These are phyloP conservation scores for Rotaria sp. DNA, from an alignment of 2,888 invertebrate genomes.

Conservation along the genomic window DNA sequence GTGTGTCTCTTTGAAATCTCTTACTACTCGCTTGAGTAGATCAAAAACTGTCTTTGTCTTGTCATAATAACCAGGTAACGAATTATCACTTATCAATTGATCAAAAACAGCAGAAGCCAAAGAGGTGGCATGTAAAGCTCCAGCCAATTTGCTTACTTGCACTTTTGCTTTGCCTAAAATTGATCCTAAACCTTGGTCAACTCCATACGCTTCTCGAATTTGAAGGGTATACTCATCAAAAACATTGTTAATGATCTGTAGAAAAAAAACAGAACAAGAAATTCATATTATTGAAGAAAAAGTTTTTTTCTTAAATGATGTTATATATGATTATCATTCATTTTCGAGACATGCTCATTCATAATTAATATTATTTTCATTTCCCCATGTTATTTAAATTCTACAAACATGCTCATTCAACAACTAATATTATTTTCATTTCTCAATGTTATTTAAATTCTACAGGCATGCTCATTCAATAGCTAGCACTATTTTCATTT, in stretches of 20 bases:
- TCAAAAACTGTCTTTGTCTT: background rate
- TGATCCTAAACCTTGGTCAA: background rate
- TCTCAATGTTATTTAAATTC: too few relatives aligned
- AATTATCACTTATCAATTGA: background rate
- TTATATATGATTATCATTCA: background rate
- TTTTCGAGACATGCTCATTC: too few relatives aligned
- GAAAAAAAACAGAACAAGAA: too few relatives aligned
- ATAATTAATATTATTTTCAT: too few relatives aligned
- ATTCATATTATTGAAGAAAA: too few relatives aligned
- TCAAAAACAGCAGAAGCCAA: background rate
- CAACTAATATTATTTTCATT: too few relatives aligned
- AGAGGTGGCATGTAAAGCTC: background rate
- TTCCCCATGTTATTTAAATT: too few relatives aligned
- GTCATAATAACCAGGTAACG: background rate
- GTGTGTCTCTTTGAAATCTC: background rate
- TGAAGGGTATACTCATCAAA: background rate
- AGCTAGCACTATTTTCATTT: too few relatives aligned
- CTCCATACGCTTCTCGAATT: background rate
- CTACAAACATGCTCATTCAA: too few relatives aligned
- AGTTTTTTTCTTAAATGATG: background rate
- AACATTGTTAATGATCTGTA: background rate
- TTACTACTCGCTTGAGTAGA: background rate
- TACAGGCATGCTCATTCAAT: too few relatives aligned
- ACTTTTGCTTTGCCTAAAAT: conserved; percentile 14
- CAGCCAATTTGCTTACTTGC: background rate